phyloP scores from a whole-genome alignment of 1,140 invertebrate genomes.

The Protaetia brevitarsis region DNA sequence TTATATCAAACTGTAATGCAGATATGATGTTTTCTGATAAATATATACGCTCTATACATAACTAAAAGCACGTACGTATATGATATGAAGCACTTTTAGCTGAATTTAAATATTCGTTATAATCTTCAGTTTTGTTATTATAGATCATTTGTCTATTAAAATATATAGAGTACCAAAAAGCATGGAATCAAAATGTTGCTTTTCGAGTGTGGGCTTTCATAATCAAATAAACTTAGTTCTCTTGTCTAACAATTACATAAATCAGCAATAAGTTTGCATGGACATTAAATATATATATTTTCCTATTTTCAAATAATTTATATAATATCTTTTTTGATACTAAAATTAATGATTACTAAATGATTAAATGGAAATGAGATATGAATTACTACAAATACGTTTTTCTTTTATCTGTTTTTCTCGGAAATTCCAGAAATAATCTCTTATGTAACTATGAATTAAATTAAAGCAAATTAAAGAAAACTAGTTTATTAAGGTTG shows the following conservation, averaged over 20 bases:
- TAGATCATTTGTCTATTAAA: too few species aligned
- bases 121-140: too few species aligned
- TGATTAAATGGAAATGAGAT: neutral
- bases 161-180: too few species aligned
- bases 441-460: neutral
- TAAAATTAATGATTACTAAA: too few species aligned
- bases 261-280: neutral
- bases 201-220: too few species aligned
- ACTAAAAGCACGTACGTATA: neutral
- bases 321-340: neutral
- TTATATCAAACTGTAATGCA: neutral
- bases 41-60: slow-evolving; percentile 1
- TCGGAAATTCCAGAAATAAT: neutral
- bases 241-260: neutral
- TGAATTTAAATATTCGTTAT: neutral
- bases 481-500: slow-evolving; percentile 35
- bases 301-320: slow-evolving; percentile 1
- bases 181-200: too few species aligned
- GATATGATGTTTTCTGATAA: neutral
- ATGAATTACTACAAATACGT: neutral
- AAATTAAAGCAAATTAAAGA: neutral
- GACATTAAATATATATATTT: neutral
- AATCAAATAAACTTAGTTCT: neutral
- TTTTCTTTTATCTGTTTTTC: too few species aligned
- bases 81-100: neutral